Evolutionary conservation across 1,140 invertebrate species (phyloP), one percentile per base, ranked within the genome.

Genomic region (Amyelois transitella): DNA sequence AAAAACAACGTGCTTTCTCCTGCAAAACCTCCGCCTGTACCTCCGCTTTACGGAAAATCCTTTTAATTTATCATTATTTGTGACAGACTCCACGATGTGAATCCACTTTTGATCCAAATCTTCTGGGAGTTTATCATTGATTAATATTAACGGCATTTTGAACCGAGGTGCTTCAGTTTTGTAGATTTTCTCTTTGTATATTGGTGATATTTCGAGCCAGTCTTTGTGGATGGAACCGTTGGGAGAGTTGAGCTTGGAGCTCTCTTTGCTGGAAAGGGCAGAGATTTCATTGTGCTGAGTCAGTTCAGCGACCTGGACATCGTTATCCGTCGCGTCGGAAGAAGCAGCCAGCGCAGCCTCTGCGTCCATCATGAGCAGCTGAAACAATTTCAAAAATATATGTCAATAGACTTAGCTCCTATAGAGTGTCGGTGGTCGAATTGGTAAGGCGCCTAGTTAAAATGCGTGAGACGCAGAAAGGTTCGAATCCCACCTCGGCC

Each of bases 81-180:
- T 60, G n/a, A 80, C 49, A 17, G 62, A 70, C 24, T 81, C 74
- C 1, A 82, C 64, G 5, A 84, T 67, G 14, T 82, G 61, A 3
- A 71, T 64, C 81, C 79, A 82, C 55, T 77, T 83, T 44, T 80
- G 72, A 25, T 86, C 83, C 24, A 75, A 62, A 60, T 84, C 81
- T 38, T 86, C 83, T 0, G 75, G 73, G 0, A 73, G 72, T 64
- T 78, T 77, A 32, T 84, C 81, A 47, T 86, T 86, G 6, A 86
- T 60, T 66, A 86, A 48, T 38, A 84, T 86, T 51, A 86, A 81
- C n/a, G 83, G 83, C 60, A 73, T 79, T n/a, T 71, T 64, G 17
- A 84, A 69, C 7, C 47, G 60, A 25, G 66, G 58, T 58, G 68
- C 75, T 49, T 74, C 69, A 25, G 61, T 60, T 17, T 51, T 60